Base-by-base conservation (phyloP, 2,888 invertebrate genomes). In the Ophion ventricosus region DNA sequence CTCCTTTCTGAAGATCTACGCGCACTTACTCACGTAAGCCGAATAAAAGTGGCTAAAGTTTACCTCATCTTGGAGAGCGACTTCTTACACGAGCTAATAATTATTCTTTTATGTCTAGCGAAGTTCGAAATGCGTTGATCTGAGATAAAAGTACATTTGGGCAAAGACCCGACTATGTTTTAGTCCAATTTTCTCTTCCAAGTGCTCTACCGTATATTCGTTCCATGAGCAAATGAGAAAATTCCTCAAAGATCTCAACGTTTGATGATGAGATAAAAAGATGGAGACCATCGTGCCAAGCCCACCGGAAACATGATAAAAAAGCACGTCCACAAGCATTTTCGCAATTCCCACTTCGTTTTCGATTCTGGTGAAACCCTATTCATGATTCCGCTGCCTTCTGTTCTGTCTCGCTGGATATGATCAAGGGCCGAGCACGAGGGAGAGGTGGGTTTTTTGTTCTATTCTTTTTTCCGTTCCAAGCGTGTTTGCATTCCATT, bases 271-370 rank as follows among this genome's bases (percentile, higher is more conserved):
- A 61, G 14, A 29, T 17, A 70, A 25, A 40, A 56, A 43, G 2
- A 25, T 23, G 26, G 61, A 26, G 49, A 25, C 1, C 14, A 61
- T 20, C 11, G 17, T 5, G 10, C 17, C 40, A 40, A 63, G 5
- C 14, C 17, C 20, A 4, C 5, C 7, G 43, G 1, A 23, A 17
- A 26, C 10, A 61, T 5, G 17, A 0, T 14, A 70, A 57, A 14
- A 35, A 1, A n/a, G 49, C 49, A 23, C 26, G 25, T 17, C 2
- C 49, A 11, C 3, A 49, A 63, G 49, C 26, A 63, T 49, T 63
- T 20, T 29, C 49, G 8, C 26, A 76, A 81, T 81, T 76, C 70
- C 81, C 75, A 81, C 63, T 76, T 76, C 81, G 81, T 70, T 79
- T 75, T 79, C 49, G 64, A 61, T 49, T 64, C 25, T 23, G 67